phyloP scores from a whole-genome alignment of 2,113 vertebrate species.

The Trematomus loennbergii region DNA sequence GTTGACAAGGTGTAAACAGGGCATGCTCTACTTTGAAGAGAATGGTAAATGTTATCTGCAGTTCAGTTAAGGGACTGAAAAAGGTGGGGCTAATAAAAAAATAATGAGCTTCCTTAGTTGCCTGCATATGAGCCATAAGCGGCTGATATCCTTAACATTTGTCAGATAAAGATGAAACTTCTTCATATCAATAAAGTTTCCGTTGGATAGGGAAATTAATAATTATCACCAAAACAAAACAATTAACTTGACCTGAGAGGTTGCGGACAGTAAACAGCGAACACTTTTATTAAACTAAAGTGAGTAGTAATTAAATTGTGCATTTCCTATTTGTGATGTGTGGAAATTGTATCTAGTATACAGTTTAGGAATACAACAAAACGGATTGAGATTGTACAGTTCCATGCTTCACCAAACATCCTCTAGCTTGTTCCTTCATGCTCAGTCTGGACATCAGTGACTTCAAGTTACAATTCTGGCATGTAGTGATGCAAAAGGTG shows the following conservation, averaged over 20 bases:
- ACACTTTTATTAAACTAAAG: background rate
- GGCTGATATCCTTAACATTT: background rate
- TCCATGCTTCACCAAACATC: background rate
- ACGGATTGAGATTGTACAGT: background rate
- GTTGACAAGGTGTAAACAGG: conserved; percentile 42
- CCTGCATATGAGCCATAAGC: background rate
- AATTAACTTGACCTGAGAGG: background rate
- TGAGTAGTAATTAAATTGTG: background rate
- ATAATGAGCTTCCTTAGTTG: conserved; percentile 12
- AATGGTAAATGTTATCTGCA: conserved; percentile 18
- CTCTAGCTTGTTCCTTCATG: background rate
- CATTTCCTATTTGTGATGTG: background rate
- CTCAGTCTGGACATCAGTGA: background rate
- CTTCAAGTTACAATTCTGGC: background rate
- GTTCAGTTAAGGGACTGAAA: background rate
- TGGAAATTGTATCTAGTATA: background rate
- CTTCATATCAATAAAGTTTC: background rate
- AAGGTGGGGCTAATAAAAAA: background rate
- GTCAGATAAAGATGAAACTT: background rate
- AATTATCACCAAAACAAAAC: background rate
- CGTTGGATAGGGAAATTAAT: conserved; percentile 1
- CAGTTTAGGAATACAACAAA: background rate
- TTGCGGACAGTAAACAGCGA: background rate
- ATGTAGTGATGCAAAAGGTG: background rate
- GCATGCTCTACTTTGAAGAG: background rate